A percentile compares a stretch with the other conserved stretches of the same genome.
These are phyloP conservation scores for Watsonalla binaria DNA, from an alignment of 2,888 invertebrate species.

Conservation along the genomic window DNA sequence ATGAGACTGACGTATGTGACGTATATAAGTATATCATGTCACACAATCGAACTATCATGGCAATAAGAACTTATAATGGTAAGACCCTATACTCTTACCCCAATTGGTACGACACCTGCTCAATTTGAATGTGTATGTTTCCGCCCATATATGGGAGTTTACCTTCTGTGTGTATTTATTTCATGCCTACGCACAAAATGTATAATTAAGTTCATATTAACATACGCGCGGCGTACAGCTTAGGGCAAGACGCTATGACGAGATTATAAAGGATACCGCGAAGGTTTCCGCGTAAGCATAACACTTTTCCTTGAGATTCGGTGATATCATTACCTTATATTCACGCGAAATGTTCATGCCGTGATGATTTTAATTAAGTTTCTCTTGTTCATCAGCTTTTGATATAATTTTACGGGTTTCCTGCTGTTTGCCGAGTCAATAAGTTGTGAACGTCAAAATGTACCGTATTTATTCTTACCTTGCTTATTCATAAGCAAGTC, in stretches of 20 bases:
- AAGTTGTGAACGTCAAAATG: background rate
- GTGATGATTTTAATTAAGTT: constrained; percentile 4
- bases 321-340: background rate
- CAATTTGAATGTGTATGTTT: too few relatives aligned
- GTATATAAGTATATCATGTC: too few relatives aligned
- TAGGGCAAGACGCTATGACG: constrained; percentile 23
- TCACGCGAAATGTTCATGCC: background rate
- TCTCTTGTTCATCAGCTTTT: background rate
- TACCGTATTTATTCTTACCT: background rate
- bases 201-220: constrained; percentile 70
- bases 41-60: too few relatives aligned
- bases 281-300: constrained; percentile 32
- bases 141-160: too few relatives aligned
- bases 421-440: background rate
- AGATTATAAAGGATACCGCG: constrained; percentile 42
- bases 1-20: too few relatives aligned
- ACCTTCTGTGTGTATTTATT: too few relatives aligned
- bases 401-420: background rate
- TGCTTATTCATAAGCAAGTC: background rate
- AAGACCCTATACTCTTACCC: too few relatives aligned
- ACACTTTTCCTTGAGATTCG: constrained; percentile 10
- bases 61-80: too few relatives aligned
- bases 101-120: too few relatives aligned
- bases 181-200: constrained; percentile 52
- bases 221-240: constrained; percentile 29